phyloP scores from a whole-genome alignment of 2,888 invertebrate species.

The Eristalinus aeneus region DNA sequence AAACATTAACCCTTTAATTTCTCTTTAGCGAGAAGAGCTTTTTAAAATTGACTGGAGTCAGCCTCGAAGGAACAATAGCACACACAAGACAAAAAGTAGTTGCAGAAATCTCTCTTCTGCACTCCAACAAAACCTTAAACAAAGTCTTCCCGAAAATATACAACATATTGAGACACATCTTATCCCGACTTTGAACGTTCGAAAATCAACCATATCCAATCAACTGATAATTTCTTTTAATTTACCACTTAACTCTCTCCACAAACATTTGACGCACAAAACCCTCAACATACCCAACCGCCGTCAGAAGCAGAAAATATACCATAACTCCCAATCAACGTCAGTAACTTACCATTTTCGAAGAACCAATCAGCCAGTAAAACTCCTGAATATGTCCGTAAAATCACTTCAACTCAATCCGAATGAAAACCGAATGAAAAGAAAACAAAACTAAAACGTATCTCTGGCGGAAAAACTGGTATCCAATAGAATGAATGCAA shows the following conservation, averaged over 20 bases:
- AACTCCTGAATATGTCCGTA: constrained; percentile 13
- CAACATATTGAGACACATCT: too few relatives aligned
- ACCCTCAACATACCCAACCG: not conserved
- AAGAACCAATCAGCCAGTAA: constrained; percentile 40
- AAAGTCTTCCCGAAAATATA: too few relatives aligned
- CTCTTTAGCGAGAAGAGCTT: too few relatives aligned
- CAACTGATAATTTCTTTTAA: not conserved
- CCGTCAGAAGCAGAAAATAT: not conserved
- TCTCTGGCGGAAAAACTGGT: constrained; percentile 39
- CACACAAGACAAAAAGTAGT: too few relatives aligned
- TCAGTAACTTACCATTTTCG: constrained; percentile 48
- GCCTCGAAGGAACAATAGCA: too few relatives aligned
- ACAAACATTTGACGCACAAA: not conserved
- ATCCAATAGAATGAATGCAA: constrained; percentile 45
- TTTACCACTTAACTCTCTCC: not conserved
- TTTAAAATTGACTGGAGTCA: too few relatives aligned
- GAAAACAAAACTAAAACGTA: not conserved
- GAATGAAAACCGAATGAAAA: not conserved
- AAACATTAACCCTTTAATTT: too few relatives aligned
- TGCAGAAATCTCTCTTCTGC: too few relatives aligned
- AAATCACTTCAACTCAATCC: constrained; percentile 1
- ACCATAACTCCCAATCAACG: not conserved
- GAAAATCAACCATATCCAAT: not conserved
- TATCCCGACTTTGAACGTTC: not conserved
- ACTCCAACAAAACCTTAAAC: too few relatives aligned